Evolutionary conservation across 2,113 vertebrate genomes (phyloP).

Genomic region (Amphilophus citrinellus): DNA sequence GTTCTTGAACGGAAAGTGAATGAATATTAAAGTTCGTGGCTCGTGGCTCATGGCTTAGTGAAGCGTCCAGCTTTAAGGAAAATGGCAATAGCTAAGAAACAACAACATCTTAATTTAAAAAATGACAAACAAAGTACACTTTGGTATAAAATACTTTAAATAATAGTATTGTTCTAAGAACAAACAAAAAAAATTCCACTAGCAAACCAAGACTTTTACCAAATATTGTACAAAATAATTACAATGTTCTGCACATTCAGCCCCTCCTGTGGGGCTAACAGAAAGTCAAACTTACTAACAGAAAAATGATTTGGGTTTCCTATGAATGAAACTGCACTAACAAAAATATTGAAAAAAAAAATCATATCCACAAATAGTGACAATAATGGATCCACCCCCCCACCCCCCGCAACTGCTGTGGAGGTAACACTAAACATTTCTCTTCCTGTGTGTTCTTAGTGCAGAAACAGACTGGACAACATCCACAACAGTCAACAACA

Average conservation of each 20-base stretch:
- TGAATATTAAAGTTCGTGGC: no score
- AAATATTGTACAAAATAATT: slow-evolving; percentile 87
- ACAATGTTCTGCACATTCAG: slow-evolving; percentile 75
- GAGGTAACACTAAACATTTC: slow-evolving; percentile 68
- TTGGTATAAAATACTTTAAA: slow-evolving; percentile 96
- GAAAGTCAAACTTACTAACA: slow-evolving; percentile 15
- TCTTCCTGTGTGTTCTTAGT: slow-evolving; percentile 71
- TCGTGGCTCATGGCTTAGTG: no score
- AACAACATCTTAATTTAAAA: neutral
- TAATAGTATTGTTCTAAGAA: slow-evolving; percentile 87
- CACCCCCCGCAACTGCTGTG: slow-evolving; percentile 38
- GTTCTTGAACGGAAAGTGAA: no score
- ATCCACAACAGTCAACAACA: slow-evolving; percentile 67
- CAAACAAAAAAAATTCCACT: slow-evolving; percentile 85
- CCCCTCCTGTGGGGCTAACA: slow-evolving; percentile 21
- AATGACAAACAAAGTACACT: slow-evolving; percentile 27
- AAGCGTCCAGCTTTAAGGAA: neutral
- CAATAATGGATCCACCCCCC: slow-evolving; percentile 47
- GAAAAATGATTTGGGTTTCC: slow-evolving; percentile 46
- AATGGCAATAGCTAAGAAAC: neutral
- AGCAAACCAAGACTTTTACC: slow-evolving; percentile 87
- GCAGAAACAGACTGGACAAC: slow-evolving; percentile 78
- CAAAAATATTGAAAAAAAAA: slow-evolving; percentile 49
- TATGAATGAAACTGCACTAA: slow-evolving; percentile 53
- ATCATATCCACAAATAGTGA: slow-evolving; percentile 52